These are phyloP conservation scores for Atrina japonica DNA, from an alignment of 2,888 invertebrate species.

Conservation along the genomic window DNA sequence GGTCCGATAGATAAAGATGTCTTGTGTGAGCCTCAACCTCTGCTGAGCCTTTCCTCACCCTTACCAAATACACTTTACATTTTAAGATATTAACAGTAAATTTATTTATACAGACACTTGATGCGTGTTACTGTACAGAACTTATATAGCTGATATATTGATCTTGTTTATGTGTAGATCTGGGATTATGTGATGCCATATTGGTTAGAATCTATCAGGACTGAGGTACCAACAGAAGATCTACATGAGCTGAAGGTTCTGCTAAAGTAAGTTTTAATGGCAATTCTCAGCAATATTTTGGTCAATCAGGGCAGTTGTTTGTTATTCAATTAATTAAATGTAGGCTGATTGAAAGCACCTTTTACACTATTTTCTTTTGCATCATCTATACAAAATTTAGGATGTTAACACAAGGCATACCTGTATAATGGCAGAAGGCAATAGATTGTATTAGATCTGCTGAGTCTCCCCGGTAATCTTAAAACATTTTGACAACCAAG, in stretches of 20 bases:
- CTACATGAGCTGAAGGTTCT: slow-evolving; percentile 91
- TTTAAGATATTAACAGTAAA: neutral
- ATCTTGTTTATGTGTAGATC: slow-evolving; percentile 72
- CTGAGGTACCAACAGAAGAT: slow-evolving; percentile 87
- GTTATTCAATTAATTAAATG: too few relatives aligned
- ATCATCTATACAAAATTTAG: too few relatives aligned
- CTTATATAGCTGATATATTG: neutral
- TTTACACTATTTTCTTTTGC: too few relatives aligned
- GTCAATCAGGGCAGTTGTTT: neutral
- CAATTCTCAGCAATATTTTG: too few relatives aligned
- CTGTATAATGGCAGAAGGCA: too few relatives aligned
- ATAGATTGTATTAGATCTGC: too few relatives aligned
- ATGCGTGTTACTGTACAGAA: neutral
- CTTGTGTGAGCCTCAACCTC: too few relatives aligned
- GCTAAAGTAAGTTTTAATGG: slow-evolving; percentile 82
- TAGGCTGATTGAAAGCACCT: too few relatives aligned
- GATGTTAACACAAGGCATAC: too few relatives aligned
- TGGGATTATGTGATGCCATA: slow-evolving; percentile 99
- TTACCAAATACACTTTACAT: neutral
- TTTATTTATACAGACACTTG: neutral
- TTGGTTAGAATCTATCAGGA: slow-evolving; percentile 97
- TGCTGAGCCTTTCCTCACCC: too few relatives aligned
- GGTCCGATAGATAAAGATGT: too few relatives aligned
- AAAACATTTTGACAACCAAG: neutral
- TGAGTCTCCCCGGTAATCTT: too few relatives aligned